phyloP scores from a whole-genome alignment of 2,113 vertebrate species.

The Clarias gariepinus region DNA sequence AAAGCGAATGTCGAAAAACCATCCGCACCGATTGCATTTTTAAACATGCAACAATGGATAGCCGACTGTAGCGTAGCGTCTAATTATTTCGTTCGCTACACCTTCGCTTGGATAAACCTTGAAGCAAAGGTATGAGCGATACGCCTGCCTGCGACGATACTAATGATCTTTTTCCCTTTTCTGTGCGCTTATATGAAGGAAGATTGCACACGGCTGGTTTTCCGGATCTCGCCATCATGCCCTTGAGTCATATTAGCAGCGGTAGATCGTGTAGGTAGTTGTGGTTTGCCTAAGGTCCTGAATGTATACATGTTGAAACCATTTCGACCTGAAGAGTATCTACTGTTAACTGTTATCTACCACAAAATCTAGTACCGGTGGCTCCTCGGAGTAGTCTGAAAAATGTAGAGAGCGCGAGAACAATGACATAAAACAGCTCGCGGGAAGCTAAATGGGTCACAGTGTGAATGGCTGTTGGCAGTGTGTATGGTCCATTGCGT shows the following conservation, averaged over 20 bases:
- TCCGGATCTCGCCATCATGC: neutral
- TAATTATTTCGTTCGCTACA: neutral
- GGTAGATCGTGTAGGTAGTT: neutral
- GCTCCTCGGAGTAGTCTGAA: neutral
- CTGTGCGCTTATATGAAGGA: neutral
- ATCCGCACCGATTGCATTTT: neutral
- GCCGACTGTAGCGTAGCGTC: neutral
- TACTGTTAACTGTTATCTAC: neutral
- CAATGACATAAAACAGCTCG: neutral
- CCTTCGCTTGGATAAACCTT: neutral
- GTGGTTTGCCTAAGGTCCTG: neutral
- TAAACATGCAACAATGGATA: neutral
- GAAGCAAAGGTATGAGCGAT: neutral
- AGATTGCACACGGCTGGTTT: neutral
- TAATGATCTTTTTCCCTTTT: neutral
- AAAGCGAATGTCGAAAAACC: neutral
- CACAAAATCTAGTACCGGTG: slow-evolving; percentile 2
- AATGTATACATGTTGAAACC: neutral
- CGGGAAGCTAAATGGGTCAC: slow-evolving; percentile 11
- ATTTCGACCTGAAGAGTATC: slow-evolving; percentile 9
- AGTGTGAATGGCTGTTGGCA: slow-evolving; percentile 23
- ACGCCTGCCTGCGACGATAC: neutral
- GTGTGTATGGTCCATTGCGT: slow-evolving; percentile 22
- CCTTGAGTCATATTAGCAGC: slow-evolving; percentile 4
- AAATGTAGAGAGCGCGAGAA: neutral